phyloP scores from a whole-genome alignment of 2,888 invertebrate species.

The Prostheceraeus crozeri region DNA sequence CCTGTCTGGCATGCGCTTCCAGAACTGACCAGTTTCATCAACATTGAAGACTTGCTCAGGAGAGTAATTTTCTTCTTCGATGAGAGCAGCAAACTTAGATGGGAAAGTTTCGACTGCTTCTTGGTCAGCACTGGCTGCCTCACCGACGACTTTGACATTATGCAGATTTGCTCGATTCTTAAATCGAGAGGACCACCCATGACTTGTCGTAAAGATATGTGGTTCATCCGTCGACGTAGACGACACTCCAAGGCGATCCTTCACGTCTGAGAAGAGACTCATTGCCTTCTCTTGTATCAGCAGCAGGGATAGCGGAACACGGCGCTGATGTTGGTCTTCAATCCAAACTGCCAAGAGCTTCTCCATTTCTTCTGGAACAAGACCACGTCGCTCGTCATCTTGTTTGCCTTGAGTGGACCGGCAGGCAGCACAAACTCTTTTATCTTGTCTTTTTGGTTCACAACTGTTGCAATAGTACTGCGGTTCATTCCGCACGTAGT shows the following conservation, averaged over 20 bases:
- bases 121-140: conserved; percentile 31
- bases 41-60: conserved; percentile 41
- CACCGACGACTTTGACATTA: conserved; percentile 35
- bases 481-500: too few species aligned
- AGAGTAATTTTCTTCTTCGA: conserved; percentile 34
- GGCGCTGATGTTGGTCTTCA: not conserved
- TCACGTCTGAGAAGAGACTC: too few species aligned
- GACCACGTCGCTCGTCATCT: too few species aligned
- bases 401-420: too few species aligned
- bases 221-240: too few species aligned
- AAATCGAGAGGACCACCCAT: conserved; percentile 37
- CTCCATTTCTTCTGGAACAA: conserved; percentile 1
- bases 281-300: not conserved
- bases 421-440: too few species aligned
- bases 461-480: too few species aligned
- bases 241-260: too few species aligned
- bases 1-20: conserved; percentile 42
- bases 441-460: too few species aligned
- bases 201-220: too few species aligned
- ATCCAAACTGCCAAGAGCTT: conserved; percentile 3
- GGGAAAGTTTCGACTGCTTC: conserved; percentile 18
- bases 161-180: conserved; percentile 37
- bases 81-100: too few species aligned
- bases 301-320: not conserved
- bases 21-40: conserved; percentile 42